These are phyloP conservation scores for Epicampocera succincta DNA, from an alignment of 2,888 invertebrate species.

Conservation along the genomic window DNA sequence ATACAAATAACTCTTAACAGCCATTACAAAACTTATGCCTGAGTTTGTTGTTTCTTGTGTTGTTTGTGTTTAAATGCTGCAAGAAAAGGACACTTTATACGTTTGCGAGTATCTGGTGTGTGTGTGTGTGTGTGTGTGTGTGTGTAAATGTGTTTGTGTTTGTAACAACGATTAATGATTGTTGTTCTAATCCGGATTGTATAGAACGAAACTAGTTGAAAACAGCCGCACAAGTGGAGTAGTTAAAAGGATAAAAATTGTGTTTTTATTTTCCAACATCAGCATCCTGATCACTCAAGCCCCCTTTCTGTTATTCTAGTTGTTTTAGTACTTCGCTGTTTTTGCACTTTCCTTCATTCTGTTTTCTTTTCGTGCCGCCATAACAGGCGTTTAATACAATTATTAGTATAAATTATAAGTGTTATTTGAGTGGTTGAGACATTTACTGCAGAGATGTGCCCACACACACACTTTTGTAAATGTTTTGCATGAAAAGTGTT, in stretches of 20 bases:
- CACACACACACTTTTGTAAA: not conserved
- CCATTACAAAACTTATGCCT: slow-evolving; percentile 48
- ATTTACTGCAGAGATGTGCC: not conserved
- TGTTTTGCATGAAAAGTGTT: not conserved
- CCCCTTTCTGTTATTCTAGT: slow-evolving; percentile 24
- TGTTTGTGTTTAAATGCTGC: not conserved
- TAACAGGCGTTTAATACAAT: slow-evolving; percentile 53
- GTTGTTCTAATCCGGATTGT: slow-evolving; percentile 34
- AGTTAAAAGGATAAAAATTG: slow-evolving; percentile 66
- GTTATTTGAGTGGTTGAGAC: slow-evolving; percentile 21
- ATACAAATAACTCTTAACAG: not conserved
- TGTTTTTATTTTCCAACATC: slow-evolving; percentile 59
- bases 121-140: too few relatives aligned
- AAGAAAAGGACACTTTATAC: slow-evolving; percentile 9
- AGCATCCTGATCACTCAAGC: slow-evolving; percentile 47
- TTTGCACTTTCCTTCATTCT: not conserved
- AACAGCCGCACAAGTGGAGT: slow-evolving; percentile 18
- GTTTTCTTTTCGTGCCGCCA: not conserved
- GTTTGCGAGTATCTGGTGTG: not conserved
- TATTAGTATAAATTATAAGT: slow-evolving; percentile 50
- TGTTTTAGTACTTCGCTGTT: not conserved
- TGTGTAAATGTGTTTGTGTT: too few relatives aligned
- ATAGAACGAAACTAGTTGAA: slow-evolving; percentile 6
- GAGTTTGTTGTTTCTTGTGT: slow-evolving; percentile 48
- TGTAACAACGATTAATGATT: slow-evolving; percentile 45